These are phyloP conservation scores for Synergus japonicus DNA, from an alignment of 2,888 invertebrate species.

Conservation along the genomic window DNA sequence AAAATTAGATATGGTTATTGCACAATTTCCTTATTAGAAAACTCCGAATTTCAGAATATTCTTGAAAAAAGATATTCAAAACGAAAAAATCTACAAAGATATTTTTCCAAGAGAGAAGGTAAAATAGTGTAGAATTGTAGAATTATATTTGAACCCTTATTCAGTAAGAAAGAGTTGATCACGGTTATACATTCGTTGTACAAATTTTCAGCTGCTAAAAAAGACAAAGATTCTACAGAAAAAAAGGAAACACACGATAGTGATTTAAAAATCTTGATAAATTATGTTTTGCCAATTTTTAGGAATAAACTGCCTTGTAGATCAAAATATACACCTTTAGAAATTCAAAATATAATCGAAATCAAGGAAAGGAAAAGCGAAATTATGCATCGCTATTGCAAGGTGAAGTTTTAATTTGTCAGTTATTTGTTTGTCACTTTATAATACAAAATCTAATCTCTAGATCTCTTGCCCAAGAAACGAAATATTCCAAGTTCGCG, in stretches of 20 bases:
- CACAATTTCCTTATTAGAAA: conserved; percentile 68
- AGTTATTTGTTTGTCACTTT: background rate
- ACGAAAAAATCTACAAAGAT: conserved; percentile 5
- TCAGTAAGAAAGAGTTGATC: too few relatives aligned
- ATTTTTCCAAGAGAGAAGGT: conserved; percentile 42
- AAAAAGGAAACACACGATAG: background rate
- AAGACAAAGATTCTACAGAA: background rate
- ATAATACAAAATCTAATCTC: conserved; percentile 27
- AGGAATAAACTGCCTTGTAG: conserved; percentile 81
- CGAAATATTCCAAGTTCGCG: conserved; percentile 79
- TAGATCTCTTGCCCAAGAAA: conserved; percentile 78
- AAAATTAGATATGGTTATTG: conserved; percentile 82
- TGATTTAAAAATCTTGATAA: conserved; percentile 43
- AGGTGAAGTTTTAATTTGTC: conserved; percentile 68
- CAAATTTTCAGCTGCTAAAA: background rate
- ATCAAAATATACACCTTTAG: conserved; percentile 79
- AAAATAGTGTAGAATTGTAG: conserved; percentile 29
- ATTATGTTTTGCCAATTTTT: conserved; percentile 75
- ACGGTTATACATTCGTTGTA: too few relatives aligned
- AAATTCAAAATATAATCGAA: conserved; percentile 73
- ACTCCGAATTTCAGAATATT: background rate
- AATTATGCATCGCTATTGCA: conserved; percentile 80
- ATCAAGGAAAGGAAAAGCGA: conserved; percentile 79
- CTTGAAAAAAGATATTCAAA: background rate
- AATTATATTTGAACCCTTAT: background rate